These are phyloP conservation scores for Pelobates fuscus DNA, from an alignment of 2,113 vertebrate genomes.

Conservation along the genomic window DNA sequence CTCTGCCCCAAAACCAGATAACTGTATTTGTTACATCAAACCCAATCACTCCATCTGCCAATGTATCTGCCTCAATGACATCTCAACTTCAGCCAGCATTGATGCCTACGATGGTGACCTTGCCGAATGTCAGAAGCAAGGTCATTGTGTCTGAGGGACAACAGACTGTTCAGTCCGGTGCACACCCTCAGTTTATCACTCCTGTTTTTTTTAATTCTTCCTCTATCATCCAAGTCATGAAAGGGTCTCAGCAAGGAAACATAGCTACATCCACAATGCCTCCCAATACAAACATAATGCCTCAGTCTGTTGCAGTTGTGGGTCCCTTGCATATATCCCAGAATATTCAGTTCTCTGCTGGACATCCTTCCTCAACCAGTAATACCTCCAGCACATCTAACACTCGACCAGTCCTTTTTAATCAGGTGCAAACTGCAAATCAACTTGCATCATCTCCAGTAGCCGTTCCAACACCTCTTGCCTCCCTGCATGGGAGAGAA, in stretches of 20 bases:
- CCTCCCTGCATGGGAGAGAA: constrained; percentile 72
- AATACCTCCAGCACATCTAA: constrained; percentile 66
- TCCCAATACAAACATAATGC: constrained; percentile 69
- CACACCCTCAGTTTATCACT: constrained; percentile 85
- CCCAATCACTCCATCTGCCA: constrained; percentile 82
- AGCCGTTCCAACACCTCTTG: constrained; percentile 55
- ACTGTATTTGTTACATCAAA: constrained; percentile 95
- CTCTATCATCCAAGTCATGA: constrained; percentile 90
- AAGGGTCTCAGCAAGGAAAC: constrained; percentile 82
- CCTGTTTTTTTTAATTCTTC: constrained; percentile 90
- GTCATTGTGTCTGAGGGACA: constrained; percentile 81
- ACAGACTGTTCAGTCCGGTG: constrained; percentile 63
- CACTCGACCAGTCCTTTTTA: constrained; percentile 71
- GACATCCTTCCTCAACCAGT: constrained; percentile 64
- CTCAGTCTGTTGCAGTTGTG: constrained; percentile 79
- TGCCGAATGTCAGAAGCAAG: constrained; percentile 81
- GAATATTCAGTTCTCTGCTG: constrained; percentile 84
- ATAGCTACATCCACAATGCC: constrained; percentile 69
- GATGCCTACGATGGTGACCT: constrained; percentile 85
- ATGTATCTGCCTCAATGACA: constrained; percentile 70
- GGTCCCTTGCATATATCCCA: constrained; percentile 85
- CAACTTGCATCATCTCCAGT: constrained; percentile 73
- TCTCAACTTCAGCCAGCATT: constrained; percentile 78
- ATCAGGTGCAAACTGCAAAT: constrained; percentile 68
- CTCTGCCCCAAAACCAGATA: constrained; percentile 84